Evolutionary conservation across 1,140 invertebrate species (phyloP).

Genomic region (Apocrypta bakeri): DNA sequence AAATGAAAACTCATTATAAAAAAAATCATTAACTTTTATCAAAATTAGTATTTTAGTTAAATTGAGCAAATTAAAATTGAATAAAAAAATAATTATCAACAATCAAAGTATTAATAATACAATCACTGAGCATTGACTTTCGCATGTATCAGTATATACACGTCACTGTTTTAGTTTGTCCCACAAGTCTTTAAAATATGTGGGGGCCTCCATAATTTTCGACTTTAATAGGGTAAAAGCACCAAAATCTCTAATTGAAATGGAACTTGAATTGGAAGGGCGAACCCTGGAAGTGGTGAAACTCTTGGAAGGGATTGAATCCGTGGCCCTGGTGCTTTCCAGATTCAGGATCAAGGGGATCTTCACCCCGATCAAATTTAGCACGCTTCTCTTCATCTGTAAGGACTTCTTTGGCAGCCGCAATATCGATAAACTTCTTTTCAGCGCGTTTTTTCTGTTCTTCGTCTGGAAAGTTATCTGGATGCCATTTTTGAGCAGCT

Average conservation of each 20-base stretch:
- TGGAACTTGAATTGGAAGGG: constrained; percentile 98
- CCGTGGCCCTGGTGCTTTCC: constrained; percentile 78
- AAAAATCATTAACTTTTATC: neutral
- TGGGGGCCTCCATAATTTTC: neutral
- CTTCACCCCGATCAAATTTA: constrained; percentile 95
- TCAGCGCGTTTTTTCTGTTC: constrained; percentile 96
- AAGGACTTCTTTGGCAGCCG: constrained; percentile 97
- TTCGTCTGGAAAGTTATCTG: constrained; percentile 93
- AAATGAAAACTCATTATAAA: neutral
- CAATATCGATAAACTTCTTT: constrained; percentile 99
- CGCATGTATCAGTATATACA: neutral
- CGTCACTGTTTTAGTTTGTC: neutral
- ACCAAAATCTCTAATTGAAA: constrained; percentile 79
- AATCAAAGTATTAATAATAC: neutral
- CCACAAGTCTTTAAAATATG: neutral
- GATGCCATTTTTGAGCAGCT: constrained; percentile 98
- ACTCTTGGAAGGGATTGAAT: constrained; percentile 87
- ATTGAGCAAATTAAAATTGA: neutral
- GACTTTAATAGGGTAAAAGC: neutral
- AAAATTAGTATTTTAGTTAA: neutral
- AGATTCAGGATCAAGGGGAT: constrained; percentile 97
- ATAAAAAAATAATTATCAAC: neutral
- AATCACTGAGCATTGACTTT: constrained; percentile 3
- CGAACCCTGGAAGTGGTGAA: constrained; percentile 90
- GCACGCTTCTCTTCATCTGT: constrained; percentile 91